These are phyloP conservation scores for Brotula barbata DNA, from an alignment of 2,797 vertebrate genomes.

Conservation along the genomic window DNA sequence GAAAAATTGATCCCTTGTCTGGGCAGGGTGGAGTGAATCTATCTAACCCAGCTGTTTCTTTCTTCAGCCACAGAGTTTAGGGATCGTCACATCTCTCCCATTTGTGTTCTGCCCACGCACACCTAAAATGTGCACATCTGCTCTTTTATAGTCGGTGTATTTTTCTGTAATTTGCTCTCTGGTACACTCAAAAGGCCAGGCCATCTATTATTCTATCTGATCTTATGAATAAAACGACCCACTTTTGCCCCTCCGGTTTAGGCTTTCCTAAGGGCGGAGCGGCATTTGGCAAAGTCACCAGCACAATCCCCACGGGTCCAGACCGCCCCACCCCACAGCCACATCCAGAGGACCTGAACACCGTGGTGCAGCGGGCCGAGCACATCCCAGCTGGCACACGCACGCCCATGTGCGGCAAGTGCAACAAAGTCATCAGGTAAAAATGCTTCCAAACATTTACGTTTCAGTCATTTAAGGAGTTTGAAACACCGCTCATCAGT, in stretches of 20 bases:
- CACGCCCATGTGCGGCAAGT: constrained; percentile 93
- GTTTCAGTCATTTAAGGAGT: too few relatives aligned
- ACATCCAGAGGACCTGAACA: constrained; percentile 84
- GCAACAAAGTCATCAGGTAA: constrained; percentile 93
- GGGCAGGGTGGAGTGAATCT: constrained; percentile 49
- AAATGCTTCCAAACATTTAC: too few relatives aligned
- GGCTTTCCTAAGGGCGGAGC: constrained; percentile 70
- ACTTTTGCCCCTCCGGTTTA: constrained; percentile 49
- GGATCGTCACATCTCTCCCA: constrained; percentile 26
- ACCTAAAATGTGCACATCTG: neutral
- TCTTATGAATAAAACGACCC: neutral
- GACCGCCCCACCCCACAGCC: constrained; percentile 71
- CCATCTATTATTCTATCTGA: too few relatives aligned
- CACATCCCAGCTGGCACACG: constrained; percentile 92
- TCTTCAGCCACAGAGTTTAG: constrained; percentile 28
- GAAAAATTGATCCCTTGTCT: constrained; percentile 66
- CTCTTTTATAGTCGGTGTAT: neutral
- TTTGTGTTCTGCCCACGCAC: constrained; percentile 10
- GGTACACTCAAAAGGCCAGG: too few relatives aligned
- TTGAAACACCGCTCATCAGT: too few relatives aligned
- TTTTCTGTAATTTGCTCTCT: neutral
- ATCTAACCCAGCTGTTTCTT: constrained; percentile 57
- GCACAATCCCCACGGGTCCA: constrained; percentile 64
- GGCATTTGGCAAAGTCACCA: constrained; percentile 80
- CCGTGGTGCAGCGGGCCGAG: constrained; percentile 91